A percentile compares a stretch with the other conserved stretches of the same genome.
These are phyloP conservation scores for Drosophila hamatofila DNA, from an alignment of 2,888 invertebrate genomes.

Conservation along the genomic window DNA sequence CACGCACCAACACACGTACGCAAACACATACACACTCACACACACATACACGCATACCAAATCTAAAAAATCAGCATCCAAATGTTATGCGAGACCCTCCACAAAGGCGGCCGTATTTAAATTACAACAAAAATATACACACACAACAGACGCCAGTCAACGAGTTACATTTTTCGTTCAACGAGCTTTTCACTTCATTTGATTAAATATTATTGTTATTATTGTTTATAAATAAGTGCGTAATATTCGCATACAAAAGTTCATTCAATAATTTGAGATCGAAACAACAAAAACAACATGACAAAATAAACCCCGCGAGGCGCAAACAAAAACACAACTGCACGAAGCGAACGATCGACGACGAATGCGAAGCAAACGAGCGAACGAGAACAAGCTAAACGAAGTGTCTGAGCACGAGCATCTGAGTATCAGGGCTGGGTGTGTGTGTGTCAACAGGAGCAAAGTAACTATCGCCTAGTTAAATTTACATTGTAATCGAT, in stretches of 20 bases:
- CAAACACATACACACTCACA: slow-evolving; percentile 15
- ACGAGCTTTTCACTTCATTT: slow-evolving; percentile 29
- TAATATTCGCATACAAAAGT: slow-evolving; percentile 38
- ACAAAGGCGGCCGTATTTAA: slow-evolving; percentile 41
- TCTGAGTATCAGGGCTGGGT: slow-evolving; percentile 43
- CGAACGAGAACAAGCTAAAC: slow-evolving; percentile 45
- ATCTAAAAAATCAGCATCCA: slow-evolving; percentile 64
- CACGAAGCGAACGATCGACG: slow-evolving; percentile 66
- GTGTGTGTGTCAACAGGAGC: slow-evolving; percentile 28
- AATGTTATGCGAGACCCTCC: slow-evolving; percentile 65
- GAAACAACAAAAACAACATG: slow-evolving; percentile 6
- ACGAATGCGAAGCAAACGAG: slow-evolving; percentile 55
- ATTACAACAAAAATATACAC: slow-evolving; percentile 28
- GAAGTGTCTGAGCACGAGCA: slow-evolving; percentile 30
- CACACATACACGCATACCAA: slow-evolving; percentile 23
- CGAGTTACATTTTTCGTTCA: slow-evolving; percentile 32
- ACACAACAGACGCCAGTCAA: slow-evolving; percentile 1
- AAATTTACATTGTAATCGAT: slow-evolving; percentile 7
- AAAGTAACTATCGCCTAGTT: slow-evolving; percentile 20
- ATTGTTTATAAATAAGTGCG: slow-evolving; percentile 36
- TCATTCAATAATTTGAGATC: slow-evolving; percentile 36
- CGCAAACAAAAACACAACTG: slow-evolving; percentile 51
- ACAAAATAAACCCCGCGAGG: slow-evolving; percentile 17
- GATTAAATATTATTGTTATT: slow-evolving; percentile 28
- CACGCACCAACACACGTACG: slow-evolving; percentile 15